Conservation (phyloP, 2,797 vertebrate species). For the Ptychobarbus kaznakovi region DNA sequence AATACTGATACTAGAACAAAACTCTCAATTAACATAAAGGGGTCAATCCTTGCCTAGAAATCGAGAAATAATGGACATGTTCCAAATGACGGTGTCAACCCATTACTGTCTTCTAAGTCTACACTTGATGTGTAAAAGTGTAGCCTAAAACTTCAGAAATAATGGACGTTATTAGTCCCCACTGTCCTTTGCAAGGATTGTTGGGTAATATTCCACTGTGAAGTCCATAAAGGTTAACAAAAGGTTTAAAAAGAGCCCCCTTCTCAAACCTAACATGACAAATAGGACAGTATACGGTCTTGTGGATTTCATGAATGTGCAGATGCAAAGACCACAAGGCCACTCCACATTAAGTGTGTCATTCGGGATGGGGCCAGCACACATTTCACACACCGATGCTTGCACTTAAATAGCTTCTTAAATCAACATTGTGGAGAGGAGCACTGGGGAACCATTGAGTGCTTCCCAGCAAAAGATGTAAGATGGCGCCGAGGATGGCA, state of each 20-base stretch:
- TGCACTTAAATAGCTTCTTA: constrained; percentile 54
- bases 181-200: not conserved
- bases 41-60: not conserved
- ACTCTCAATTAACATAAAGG: not conserved
- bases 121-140: not conserved
- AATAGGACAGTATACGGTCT: not conserved
- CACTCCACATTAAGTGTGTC: not conserved
- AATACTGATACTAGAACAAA: not conserved
- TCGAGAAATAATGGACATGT: not conserved
- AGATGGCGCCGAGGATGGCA: too few species aligned
- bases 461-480: constrained; percentile 50
- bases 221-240: not conserved
- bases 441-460: constrained; percentile 45
- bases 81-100: not conserved
- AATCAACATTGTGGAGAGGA: constrained; percentile 51
- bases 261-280: not conserved
- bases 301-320: not conserved
- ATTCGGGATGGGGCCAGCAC: constrained; percentile 35
- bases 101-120: not conserved
- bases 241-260: not conserved
- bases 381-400: constrained; percentile 46
- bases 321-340: not conserved
- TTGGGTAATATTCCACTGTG: not conserved
- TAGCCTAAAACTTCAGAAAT: not conserved
- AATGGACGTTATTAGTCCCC: not conserved